These are phyloP conservation scores for Magallana angulata DNA, from an alignment of 1,140 invertebrate species.

Conservation along the genomic window DNA sequence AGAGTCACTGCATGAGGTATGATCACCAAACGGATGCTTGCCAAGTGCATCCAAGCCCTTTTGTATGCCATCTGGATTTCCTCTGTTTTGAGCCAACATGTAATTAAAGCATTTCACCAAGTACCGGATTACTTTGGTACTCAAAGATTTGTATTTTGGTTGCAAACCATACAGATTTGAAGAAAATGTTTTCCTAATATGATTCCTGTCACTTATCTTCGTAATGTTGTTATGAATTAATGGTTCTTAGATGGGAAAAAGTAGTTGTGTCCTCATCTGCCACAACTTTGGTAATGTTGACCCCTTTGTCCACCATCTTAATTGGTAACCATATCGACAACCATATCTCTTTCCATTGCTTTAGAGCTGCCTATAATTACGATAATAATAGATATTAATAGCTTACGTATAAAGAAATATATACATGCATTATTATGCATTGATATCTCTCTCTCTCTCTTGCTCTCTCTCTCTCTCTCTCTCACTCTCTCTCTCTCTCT, in stretches of 20 bases:
- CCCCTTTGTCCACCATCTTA: background rate
- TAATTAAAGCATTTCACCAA: conserved; percentile 20
- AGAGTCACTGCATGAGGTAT: background rate
- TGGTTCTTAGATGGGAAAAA: background rate
- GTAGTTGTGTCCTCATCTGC: conserved; percentile 23
- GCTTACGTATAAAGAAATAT: too few species aligned
- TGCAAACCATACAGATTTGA: background rate
- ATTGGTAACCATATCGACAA: background rate
- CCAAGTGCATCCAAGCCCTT: conserved; percentile 11
- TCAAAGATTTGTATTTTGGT: background rate
- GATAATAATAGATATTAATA: background rate
- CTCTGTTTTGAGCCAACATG: background rate
- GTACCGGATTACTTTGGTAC: conserved; percentile 14
- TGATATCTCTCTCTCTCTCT: too few species aligned
- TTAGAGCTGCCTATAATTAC: background rate
- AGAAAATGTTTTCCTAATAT: background rate
- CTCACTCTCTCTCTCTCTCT: too few species aligned
- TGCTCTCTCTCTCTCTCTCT: too few species aligned
- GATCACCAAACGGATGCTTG: conserved; percentile 35
- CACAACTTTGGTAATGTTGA: background rate
- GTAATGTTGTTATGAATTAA: background rate
- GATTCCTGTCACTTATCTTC: background rate
- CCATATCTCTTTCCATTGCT: background rate
- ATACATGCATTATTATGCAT: too few species aligned
- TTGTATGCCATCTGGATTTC: background rate